phyloP scores from a whole-genome alignment of 35 echinoderm and acorn worm genomes.

The Eucidaris tribuloides region DNA sequence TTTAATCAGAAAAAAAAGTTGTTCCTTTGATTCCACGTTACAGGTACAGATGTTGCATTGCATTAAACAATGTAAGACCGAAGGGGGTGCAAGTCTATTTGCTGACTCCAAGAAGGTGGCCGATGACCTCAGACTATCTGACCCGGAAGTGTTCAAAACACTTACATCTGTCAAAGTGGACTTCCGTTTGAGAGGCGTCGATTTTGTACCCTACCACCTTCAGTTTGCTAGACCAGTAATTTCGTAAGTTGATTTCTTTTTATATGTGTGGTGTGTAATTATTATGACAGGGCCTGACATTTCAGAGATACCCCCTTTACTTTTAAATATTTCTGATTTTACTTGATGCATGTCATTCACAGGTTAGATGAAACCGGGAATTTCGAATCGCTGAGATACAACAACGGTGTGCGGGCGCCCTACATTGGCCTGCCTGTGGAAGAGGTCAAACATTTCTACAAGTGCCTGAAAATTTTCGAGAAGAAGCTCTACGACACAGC shows the following conservation, averaged over 20 bases:
- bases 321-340: too few species aligned
- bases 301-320: too few species aligned
- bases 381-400: background rate
- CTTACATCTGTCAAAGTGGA: conserved; percentile 9
- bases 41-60: conserved; percentile 38
- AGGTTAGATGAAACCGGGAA: background rate
- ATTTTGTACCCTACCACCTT: background rate
- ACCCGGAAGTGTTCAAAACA: conserved; percentile 11
- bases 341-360: too few species aligned
- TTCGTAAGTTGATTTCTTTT: conserved; percentile 18
- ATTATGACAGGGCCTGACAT: too few species aligned
- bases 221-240: conserved; percentile 4
- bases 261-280: too few species aligned
- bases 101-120: conserved; percentile 12
- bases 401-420: background rate
- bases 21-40: too few species aligned
- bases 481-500: background rate
- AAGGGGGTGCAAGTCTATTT: background rate
- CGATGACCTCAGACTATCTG: background rate
- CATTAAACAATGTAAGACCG: background rate
- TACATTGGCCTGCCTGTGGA: background rate
- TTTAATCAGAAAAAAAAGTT: too few species aligned
- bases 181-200: conserved; percentile 6
- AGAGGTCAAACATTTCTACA: background rate
- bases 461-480: background rate